A percentile compares a stretch with the other conserved stretches of the same genome.
phyloP scores from a whole-genome alignment of 2,888 invertebrate species.

The Orchesellides sinensis region DNA sequence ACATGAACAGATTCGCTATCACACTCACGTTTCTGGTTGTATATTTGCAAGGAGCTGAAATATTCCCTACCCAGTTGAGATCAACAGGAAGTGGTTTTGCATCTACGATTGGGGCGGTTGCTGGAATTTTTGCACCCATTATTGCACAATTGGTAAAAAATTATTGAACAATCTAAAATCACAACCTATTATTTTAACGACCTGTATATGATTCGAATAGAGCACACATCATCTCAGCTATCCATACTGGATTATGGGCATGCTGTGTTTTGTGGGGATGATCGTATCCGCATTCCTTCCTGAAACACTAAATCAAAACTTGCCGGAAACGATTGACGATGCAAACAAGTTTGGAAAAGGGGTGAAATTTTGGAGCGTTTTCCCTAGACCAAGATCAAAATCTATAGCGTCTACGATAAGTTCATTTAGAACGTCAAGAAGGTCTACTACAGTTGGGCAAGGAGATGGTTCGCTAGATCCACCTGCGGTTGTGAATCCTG shows the following conservation, averaged over 20 bases:
- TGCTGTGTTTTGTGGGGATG: slow-evolving; percentile 56
- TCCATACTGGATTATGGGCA: slow-evolving; percentile 64
- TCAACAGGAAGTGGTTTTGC: slow-evolving; percentile 83
- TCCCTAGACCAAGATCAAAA: slow-evolving; percentile 50
- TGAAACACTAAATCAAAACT: slow-evolving; percentile 82
- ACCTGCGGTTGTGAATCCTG: not conserved
- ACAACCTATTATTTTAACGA: not conserved
- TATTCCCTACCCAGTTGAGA: slow-evolving; percentile 84
- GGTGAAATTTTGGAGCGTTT: slow-evolving; percentile 75
- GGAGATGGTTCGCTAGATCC: slow-evolving; percentile 6
- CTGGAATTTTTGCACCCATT: slow-evolving; percentile 81
- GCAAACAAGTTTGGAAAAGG: slow-evolving; percentile 80
- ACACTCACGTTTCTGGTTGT: slow-evolving; percentile 81
- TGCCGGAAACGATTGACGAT: slow-evolving; percentile 83
- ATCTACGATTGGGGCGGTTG: slow-evolving; percentile 79
- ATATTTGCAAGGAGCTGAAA: slow-evolving; percentile 78
- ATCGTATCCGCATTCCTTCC: slow-evolving; percentile 78
- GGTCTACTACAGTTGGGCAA: slow-evolving; percentile 13
- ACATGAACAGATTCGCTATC: slow-evolving; percentile 73
- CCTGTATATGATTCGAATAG: slow-evolving; percentile 18
- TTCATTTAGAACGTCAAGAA: slow-evolving; percentile 28
- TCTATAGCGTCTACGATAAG: slow-evolving; percentile 29
- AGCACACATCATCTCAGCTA: slow-evolving; percentile 67
- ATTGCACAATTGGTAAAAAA: slow-evolving; percentile 80
- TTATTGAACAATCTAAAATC: not conserved